Base-by-base conservation (phyloP, 2,113 vertebrate species). In the Equus przewalskii region DNA sequence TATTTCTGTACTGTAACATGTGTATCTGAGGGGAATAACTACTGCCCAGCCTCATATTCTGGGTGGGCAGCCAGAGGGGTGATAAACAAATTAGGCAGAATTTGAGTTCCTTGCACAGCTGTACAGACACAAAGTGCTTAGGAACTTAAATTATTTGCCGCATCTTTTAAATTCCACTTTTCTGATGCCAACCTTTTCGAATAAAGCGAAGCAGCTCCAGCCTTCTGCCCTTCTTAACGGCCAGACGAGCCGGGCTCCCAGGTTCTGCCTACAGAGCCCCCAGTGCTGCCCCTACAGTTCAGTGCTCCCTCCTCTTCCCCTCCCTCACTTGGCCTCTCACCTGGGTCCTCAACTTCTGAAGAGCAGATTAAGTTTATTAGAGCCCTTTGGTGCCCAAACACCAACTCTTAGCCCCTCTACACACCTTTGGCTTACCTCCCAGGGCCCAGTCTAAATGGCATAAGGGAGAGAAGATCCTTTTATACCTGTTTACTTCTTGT, bases 401-500 rank as follows among this genome's bases (percentile, higher is more conserved):
- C 15, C 51, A 95, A 65, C 9, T 70, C 84, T 64, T 33, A 89
- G n/a, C 81, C 91, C 33, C 58, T 93, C 75, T 65, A 12, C 19
- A 95, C 54, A 91, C 36, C 54, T 97, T 6, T 96, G 65, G 70
- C 78, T 86, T 88, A 82, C 18, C 73, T 93, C 12, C 49, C 44
- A 67, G 79, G 16, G 14, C 30, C 36, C 49, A 44, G 60, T 60
- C 65, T 89, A 73, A 65, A 75, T 5, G 8, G n/a, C 46, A 28
- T 21, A 70, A 13, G 30, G 18, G 21, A 46, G 19, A 56, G 73
- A 95, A 93, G 44, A 79, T 91, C 36, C n/a, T 88, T 88, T 90
- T 83, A 54, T 19, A 89, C 33, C 64, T 64, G 78, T 91, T 89
- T 78, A 91, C 69, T 96, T 97, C 91, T 75, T 86, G 30, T 78